Evolutionary conservation across 2,113 vertebrate genomes (phyloP).

Genomic region (Epinephelus lanceolatus): DNA sequence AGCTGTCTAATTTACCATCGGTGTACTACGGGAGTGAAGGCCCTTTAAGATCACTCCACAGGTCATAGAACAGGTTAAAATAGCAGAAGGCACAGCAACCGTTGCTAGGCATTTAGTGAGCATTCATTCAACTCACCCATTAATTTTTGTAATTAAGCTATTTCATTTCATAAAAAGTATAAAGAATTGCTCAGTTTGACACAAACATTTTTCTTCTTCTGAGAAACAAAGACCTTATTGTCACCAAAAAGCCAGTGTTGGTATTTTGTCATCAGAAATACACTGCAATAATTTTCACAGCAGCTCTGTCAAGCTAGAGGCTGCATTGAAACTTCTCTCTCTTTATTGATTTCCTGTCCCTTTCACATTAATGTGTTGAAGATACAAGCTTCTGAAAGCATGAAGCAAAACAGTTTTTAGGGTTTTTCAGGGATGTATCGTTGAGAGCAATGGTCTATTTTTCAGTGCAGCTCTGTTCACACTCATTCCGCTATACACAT

Average conservation of each 20-base stretch:
- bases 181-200: background rate
- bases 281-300: too few relatives aligned
- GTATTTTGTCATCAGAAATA: background rate
- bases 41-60: background rate
- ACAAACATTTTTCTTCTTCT: background rate
- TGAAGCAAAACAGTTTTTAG: too few relatives aligned
- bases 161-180: conserved; percentile 16
- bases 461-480: too few relatives aligned
- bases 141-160: conserved; percentile 22
- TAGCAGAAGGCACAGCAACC: background rate
- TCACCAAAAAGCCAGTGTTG: background rate
- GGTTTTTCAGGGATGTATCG: too few relatives aligned
- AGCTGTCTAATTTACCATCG: background rate
- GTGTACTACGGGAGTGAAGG: background rate
- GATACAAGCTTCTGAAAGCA: too few relatives aligned
- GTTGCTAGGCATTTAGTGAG: too few relatives aligned
- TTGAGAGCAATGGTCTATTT: too few relatives aligned
- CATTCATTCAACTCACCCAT: background rate
- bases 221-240: background rate
- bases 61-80: background rate
- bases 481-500: background rate
- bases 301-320: too few relatives aligned
- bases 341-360: too few relatives aligned
- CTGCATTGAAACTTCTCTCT: too few relatives aligned
- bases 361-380: too few relatives aligned